phyloP scores from a whole-genome alignment of 2,113 vertebrate species.

The Delphinapterus leucas region DNA sequence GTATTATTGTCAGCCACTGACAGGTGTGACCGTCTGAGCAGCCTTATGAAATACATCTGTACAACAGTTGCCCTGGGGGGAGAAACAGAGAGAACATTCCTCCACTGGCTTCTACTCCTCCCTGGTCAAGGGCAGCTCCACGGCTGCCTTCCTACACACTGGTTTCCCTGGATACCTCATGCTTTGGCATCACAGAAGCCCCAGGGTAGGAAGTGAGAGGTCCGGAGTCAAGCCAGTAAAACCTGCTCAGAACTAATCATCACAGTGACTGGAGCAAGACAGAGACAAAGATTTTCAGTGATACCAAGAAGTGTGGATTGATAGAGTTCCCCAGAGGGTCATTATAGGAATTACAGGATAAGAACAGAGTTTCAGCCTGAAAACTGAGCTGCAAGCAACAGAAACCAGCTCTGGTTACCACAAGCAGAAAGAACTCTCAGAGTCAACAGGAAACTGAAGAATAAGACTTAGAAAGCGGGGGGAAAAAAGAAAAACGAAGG shows the following conservation, averaged over 20 bases:
- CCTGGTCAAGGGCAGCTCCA: accelerated
- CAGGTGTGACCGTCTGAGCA: neutral
- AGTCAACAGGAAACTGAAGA: neutral
- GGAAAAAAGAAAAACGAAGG: neutral
- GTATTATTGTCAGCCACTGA: neutral
- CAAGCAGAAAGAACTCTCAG: neutral
- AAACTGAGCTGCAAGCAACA: neutral
- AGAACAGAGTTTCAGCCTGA: neutral
- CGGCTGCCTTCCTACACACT: too few species aligned
- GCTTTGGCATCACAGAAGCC: neutral
- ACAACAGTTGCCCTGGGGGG: accelerated
- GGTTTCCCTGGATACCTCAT: neutral
- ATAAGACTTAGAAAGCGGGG: neutral
- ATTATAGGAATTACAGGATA: neutral
- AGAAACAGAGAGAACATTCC: neutral
- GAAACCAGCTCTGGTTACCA: neutral
- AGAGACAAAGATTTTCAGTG: neutral
- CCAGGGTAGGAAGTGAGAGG: neutral
- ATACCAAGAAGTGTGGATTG: neutral
- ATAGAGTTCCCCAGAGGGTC: neutral
- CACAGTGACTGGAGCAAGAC: neutral
- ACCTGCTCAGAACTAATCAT: neutral
- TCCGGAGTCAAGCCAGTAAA: neutral
- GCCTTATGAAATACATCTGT: neutral
- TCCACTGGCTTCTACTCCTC: neutral